Conservation (phyloP, 2,888 invertebrate genomes). For the Tortricodes alternella region DNA sequence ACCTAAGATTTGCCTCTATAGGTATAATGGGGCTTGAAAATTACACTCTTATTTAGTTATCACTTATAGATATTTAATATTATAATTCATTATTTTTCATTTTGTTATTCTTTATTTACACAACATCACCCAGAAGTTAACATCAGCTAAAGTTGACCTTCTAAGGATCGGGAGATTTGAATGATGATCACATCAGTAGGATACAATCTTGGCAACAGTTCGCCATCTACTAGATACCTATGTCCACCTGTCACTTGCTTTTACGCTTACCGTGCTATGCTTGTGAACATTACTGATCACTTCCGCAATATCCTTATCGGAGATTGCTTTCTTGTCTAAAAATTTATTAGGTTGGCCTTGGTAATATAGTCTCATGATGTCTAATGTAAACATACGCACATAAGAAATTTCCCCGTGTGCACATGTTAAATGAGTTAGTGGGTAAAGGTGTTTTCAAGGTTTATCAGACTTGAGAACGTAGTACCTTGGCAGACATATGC, state of each 20-base stretch:
- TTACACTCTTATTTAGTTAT: no score
- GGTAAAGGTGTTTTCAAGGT: background rate
- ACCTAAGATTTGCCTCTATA: no score
- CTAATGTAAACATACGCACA: background rate
- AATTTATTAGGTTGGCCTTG: background rate
- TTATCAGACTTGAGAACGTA: background rate
- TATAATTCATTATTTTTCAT: no score
- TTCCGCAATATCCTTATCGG: background rate
- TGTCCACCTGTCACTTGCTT: conserved; percentile 16
- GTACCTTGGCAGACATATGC: no score
- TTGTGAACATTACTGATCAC: background rate
- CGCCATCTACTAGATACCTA: background rate
- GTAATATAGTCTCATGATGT: background rate
- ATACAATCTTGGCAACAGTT: conserved; percentile 20
- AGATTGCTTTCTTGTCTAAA: background rate
- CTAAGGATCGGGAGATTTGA: conserved; percentile 7
- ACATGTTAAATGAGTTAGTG: background rate
- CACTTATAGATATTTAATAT: no score
- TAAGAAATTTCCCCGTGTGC: background rate
- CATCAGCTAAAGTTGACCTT: conserved; percentile 5
- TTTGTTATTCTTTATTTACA: no score
- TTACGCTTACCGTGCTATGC: background rate
- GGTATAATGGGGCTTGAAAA: no score
- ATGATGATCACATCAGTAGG: conserved; percentile 10
- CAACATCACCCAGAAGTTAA: background rate